Evolutionary conservation across 2,797 vertebrate genomes (phyloP), one percentile per base, ranked within the genome.

Genomic region (Danio albolineatus): DNA sequence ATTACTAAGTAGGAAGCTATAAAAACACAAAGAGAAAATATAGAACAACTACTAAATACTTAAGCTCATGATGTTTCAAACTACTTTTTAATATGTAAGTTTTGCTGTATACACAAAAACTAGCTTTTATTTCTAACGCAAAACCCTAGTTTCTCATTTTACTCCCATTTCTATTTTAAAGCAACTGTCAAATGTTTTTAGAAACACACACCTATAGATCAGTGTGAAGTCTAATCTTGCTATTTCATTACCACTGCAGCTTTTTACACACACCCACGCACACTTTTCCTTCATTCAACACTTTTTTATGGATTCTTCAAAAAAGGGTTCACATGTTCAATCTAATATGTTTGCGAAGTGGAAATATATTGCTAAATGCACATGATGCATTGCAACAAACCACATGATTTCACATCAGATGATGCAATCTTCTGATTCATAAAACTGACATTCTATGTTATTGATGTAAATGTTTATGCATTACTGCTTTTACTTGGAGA

Each of bases 111-210:
- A 13, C 6, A 59, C 10, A 59, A 7, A 59, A 59, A 13, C 10
- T 36, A 6, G 19, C 51, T 56, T 10, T 21, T 12, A 28, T 56
- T 59, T 59, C 19, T 36, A 59, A 59, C 59, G 21, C 13, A 59
- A 49, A 43, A 36, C 19, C 28, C 39, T 43, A 73, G 38, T 16
- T 44, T 76, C 48, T 64, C 17, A 44, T 48, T 44, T 54, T 19
- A 56, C 19, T 76, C 76, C 36, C 2, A 0, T 9, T 41, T 41
- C 36, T 70, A 17, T 10, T 70, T 70, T 70, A 64, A 76, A 64
- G 48, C 17, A 71, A 56, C n/a, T 56, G 41, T 38, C 61, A 76
- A 51, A 49, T 4, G 2, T 39, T 61, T 61, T 19, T 16, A 19
- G 28, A 62, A 62, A 3, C 28, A 28, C 36, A 70, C 13, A 51